These are phyloP conservation scores for Acrobasis suavella DNA, from an alignment of 2,888 invertebrate genomes.

Conservation along the genomic window DNA sequence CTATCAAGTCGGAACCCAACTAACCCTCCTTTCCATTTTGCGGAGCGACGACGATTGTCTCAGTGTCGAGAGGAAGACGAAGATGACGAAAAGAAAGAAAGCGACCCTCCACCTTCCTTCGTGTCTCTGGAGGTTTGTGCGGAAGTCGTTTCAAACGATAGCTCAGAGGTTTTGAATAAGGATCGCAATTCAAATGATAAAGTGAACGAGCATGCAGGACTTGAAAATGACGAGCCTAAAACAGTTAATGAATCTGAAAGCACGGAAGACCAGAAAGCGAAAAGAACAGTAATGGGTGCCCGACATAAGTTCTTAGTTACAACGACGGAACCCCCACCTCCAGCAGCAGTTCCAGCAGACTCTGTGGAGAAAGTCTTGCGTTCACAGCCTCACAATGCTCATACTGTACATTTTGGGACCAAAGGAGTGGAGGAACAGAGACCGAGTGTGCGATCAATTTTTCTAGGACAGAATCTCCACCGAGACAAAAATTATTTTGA, in stretches of 20 bases:
- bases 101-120: conserved; percentile 41
- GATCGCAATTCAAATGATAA: conserved; percentile 35
- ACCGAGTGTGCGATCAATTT: conserved; percentile 84
- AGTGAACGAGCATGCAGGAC: conserved; percentile 38
- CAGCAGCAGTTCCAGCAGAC: conserved; percentile 27
- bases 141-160: conserved; percentile 41
- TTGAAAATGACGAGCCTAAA: conserved; percentile 31
- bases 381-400: conserved; percentile 80
- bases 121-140: conserved; percentile 40
- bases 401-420: conserved; percentile 87
- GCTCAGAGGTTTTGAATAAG: conserved; percentile 35
- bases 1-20: conserved; percentile 83
- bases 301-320: conserved; percentile 72
- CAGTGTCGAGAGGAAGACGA: conserved; percentile 94
- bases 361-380: conserved; percentile 74
- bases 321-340: conserved; percentile 56
- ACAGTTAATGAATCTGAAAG: conserved; percentile 27
- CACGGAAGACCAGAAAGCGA: conserved; percentile 60
- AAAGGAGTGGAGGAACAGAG: conserved; percentile 81
- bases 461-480: conserved; percentile 83
- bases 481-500: conserved; percentile 91
- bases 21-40: conserved; percentile 74
- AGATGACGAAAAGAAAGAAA: conserved; percentile 83
- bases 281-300: conserved; percentile 70
- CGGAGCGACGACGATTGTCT: conserved; percentile 86